Conservation (phyloP, 2,888 invertebrate species). For the Tiliacea citrago region DNA sequence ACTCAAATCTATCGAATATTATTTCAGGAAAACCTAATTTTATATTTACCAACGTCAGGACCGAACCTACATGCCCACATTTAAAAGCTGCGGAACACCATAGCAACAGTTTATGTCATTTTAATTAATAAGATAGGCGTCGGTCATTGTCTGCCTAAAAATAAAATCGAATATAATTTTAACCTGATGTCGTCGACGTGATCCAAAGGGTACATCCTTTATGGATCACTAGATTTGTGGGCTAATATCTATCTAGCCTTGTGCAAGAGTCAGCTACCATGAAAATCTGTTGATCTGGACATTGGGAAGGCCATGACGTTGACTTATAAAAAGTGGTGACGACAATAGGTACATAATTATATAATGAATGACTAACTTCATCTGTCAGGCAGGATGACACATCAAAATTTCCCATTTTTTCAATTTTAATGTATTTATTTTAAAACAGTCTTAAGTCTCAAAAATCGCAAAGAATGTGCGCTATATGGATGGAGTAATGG, state of each 20-base stretch:
- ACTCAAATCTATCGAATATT: neutral
- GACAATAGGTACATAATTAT: too few relatives aligned
- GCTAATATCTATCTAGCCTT: slow-evolving; percentile 18
- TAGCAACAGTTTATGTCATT: slow-evolving; percentile 13
- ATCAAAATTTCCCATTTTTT: too few relatives aligned
- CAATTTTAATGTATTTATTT: too few relatives aligned
- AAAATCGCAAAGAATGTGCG: too few relatives aligned
- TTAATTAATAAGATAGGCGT: neutral
- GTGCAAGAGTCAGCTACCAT: slow-evolving; percentile 16
- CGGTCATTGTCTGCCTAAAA: slow-evolving; percentile 29
- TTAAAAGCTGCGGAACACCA: neutral
- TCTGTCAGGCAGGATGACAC: too few relatives aligned
- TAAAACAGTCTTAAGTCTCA: too few relatives aligned
- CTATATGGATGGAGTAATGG: too few relatives aligned
- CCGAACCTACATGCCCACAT: neutral
- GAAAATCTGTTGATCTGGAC: slow-evolving; percentile 11
- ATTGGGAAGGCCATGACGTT: neutral
- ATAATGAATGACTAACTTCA: too few relatives aligned
- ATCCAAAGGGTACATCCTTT: slow-evolving; percentile 29
- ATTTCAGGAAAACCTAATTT: neutral
- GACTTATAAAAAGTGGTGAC: too few relatives aligned
- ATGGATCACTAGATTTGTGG: slow-evolving; percentile 47
- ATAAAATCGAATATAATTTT: slow-evolving; percentile 37
- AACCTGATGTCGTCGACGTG: slow-evolving; percentile 14
- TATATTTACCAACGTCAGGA: neutral